Conservation (phyloP, 2,113 vertebrate species). For the Lasiurus cinereus region DNA sequence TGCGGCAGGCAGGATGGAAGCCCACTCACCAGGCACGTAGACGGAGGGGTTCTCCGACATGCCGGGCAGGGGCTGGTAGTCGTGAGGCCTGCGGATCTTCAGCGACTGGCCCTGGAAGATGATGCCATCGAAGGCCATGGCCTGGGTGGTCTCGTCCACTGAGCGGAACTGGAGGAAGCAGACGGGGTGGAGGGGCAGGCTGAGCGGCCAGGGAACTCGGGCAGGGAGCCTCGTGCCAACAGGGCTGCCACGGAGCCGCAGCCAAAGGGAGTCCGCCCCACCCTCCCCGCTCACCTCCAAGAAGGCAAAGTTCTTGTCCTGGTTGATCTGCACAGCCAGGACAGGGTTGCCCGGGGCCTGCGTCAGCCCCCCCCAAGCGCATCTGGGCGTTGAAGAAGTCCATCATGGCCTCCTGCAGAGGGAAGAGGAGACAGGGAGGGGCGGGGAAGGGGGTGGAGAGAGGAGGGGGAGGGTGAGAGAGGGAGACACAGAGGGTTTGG, state of each 20-base stretch:
- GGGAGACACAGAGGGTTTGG: constrained; percentile 78
- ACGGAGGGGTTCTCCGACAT: constrained; percentile 97
- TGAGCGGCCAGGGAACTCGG: rapidly evolving
- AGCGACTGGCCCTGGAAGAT: constrained; percentile 97
- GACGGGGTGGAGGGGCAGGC: rapidly evolving
- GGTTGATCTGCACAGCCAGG: constrained; percentile 96
- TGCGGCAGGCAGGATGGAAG: rapidly evolving
- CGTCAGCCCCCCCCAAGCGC: constrained; percentile 93
- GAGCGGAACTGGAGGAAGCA: constrained; percentile 91
- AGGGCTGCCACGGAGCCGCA: rapidly evolving
- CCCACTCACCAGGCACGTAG: constrained; percentile 93
- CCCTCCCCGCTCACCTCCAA: constrained; percentile 89
- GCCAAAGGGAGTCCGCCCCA: too few species aligned
- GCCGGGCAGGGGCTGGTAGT: constrained; percentile 96
- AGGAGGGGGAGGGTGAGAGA: constrained; percentile 88
- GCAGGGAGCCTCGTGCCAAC: rapidly evolving
- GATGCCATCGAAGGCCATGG: constrained; percentile 96
- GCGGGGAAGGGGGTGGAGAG: constrained; percentile 75
- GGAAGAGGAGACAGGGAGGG: constrained; percentile 75
- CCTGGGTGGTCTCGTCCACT: constrained; percentile 96
- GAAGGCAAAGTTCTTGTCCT: constrained; percentile 97
- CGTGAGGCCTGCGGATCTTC: constrained; percentile 95
- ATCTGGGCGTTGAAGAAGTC: constrained; percentile 98
- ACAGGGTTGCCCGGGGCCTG: constrained; percentile 97
- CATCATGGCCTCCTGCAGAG: constrained; percentile 95